Conservation (phyloP, 2,113 vertebrate species). For the Malaclemys terrapin region DNA sequence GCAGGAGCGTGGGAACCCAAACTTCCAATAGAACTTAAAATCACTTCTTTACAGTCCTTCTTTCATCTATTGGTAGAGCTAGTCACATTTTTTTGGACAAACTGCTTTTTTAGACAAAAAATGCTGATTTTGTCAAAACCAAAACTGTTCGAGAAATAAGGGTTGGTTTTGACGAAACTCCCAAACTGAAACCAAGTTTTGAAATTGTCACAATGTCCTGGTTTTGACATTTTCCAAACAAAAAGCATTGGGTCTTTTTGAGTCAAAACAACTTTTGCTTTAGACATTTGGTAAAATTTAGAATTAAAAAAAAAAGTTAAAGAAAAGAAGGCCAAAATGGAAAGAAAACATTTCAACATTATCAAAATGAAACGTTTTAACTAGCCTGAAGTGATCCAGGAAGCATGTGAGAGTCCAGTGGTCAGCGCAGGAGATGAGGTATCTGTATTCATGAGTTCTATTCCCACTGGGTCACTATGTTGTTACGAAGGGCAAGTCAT, state of each 20-base stretch:
- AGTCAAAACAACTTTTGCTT: not conserved
- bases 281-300: not conserved
- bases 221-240: not conserved
- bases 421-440: not conserved
- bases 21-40: not conserved
- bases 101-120: not conserved
- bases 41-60: not conserved
- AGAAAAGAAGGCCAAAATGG: not conserved
- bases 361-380: not conserved
- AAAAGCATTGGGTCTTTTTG: not conserved
- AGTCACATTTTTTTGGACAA: not conserved
- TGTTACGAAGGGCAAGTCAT: not conserved
- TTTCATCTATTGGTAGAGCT: not conserved
- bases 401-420: not conserved
- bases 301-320: not conserved
- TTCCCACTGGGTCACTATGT: not conserved
- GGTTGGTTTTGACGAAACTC: not conserved
- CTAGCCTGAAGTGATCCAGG: not conserved
- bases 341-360: not conserved
- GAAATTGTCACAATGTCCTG: not conserved
- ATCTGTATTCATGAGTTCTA: not conserved
- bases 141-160: not conserved
- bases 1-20: not conserved
- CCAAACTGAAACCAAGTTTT: not conserved
- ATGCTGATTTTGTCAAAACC: not conserved